Percentiles rank a stretch among this genome's conserved stretches.
These are phyloP conservation scores for Oreochromis grahami DNA, from an alignment of 2,797 vertebrate genomes.

Conservation along the genomic window DNA sequence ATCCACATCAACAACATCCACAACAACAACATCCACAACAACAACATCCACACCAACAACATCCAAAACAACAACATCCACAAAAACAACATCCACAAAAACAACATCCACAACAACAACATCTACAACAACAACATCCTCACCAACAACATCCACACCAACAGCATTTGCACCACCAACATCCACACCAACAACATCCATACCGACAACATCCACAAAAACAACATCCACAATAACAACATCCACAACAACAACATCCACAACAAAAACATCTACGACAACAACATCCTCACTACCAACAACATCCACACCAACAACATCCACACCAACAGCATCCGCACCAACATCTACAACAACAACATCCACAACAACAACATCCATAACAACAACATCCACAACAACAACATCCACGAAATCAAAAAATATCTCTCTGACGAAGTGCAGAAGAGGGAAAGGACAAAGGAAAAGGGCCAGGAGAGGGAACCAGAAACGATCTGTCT, in stretches of 20 bases:
- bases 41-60: rapidly evolving
- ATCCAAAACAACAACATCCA: rapidly evolving
- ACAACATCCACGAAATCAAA: not conserved
- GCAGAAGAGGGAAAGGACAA: not conserved
- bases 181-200: too few species aligned
- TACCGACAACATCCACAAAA: too few species aligned
- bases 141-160: rapidly evolving
- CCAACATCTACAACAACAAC: too few species aligned
- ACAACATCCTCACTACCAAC: rapidly evolving
- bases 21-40: too few species aligned
- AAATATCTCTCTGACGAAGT: rapidly evolving
- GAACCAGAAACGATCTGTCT: not conserved
- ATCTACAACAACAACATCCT: rapidly evolving
- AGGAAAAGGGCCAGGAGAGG: not conserved
- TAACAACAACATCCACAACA: not conserved
- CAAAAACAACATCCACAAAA: rapidly evolving
- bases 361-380: too few species aligned
- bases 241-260: not conserved
- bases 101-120: too few species aligned
- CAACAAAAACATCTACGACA: rapidly evolving
- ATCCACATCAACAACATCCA: too few species aligned
- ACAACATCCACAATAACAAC: too few species aligned
- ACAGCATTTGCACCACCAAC: not conserved
- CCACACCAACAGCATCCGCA: not conserved
- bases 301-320: rapidly evolving